Conservation (phyloP, 2,113 vertebrate species). For the Dolichotis patagonum region DNA sequence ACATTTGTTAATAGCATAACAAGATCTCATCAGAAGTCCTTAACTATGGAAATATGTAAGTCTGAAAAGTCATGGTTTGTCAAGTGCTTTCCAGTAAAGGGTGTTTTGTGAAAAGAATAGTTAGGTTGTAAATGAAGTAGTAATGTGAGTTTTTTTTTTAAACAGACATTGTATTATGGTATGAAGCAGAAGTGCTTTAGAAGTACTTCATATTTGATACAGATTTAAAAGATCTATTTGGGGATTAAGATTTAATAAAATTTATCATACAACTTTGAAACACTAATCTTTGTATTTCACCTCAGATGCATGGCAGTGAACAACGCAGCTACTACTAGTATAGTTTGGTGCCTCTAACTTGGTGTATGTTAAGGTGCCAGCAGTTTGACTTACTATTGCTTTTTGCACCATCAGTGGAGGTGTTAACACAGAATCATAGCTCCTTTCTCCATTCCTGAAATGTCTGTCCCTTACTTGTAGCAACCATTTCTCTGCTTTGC, state of each 20-base stretch:
- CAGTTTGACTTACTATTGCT: not conserved
- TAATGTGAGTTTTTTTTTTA: not conserved
- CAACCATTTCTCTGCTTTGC: conserved; percentile 7
- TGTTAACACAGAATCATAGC: not conserved
- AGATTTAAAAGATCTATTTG: not conserved
- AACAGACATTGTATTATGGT: not conserved
- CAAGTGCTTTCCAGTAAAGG: conserved; percentile 41
- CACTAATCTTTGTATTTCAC: conserved; percentile 10
- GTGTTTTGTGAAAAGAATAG: not conserved
- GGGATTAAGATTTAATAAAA: not conserved
- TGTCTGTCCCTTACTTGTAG: not conserved
- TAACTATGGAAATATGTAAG: too few species aligned
- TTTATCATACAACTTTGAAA: not conserved
- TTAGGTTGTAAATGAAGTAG: conserved; percentile 23
- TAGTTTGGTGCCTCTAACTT: not conserved
- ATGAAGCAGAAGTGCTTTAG: not conserved
- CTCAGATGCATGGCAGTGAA: not conserved
- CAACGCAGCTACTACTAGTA: not conserved
- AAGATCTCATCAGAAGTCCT: not conserved
- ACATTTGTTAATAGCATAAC: not conserved
- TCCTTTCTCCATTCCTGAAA: conserved; percentile 2
- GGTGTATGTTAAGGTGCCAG: not conserved
- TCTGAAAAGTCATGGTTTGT: conserved; percentile 27
- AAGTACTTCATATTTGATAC: conserved; percentile 30
- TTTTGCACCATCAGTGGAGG: not conserved